Base-by-base conservation (phyloP, 2,888 invertebrate genomes). In the Cephus runcator region DNA sequence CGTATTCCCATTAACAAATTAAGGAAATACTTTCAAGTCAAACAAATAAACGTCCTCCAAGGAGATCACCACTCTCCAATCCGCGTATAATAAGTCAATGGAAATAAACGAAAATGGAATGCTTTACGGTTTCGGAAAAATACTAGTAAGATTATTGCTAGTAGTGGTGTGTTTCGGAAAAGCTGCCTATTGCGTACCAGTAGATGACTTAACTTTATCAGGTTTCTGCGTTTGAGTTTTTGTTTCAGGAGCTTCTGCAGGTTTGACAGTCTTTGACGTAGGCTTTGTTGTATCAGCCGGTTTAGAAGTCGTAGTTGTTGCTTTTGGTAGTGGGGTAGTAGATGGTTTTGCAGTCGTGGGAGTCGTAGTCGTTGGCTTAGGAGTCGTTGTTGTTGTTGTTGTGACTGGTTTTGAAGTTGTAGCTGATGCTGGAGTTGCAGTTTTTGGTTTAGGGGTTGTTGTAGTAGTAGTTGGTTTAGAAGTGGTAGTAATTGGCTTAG, bases 151-250 rank as follows among this genome's bases (percentile, higher is more conserved):
- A 23, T 56, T 23, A 56, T 56, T 15, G 56, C 9, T 15, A 56
- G 23, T 56, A 9, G 56, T 56, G 56, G 56, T 23, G 2, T 56
- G 9, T 73, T 77, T 74, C 56, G 73, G 4, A 15, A 34, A 81
- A 56, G 81, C 75, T 73, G 83, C 82, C 34, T 78, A 91, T 75
- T 92, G 93, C 82, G 93, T 93, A 79, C 92, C 92, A 83, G 89
- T 89, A 1, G 94, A 94, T 77, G 93, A 93, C 33, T 90, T 89
- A 0, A 93, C 93, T 84, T 76, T 76, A 73, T 80, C 80, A 69
- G 77, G 83, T 34, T 80, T 76, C 11, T 81, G 76, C 82, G 88
- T 87, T 30, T 86, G 83, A 4, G 82, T 78, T 79, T 84, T 85
- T 68, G 81, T 83, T 73, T 56, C 6, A 23, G 23, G 83, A 69